Percentiles rank a stretch among this genome's conserved stretches.
Evolutionary conservation across 2,113 vertebrate genomes (phyloP).

Genomic region (Bos javanicus): DNA sequence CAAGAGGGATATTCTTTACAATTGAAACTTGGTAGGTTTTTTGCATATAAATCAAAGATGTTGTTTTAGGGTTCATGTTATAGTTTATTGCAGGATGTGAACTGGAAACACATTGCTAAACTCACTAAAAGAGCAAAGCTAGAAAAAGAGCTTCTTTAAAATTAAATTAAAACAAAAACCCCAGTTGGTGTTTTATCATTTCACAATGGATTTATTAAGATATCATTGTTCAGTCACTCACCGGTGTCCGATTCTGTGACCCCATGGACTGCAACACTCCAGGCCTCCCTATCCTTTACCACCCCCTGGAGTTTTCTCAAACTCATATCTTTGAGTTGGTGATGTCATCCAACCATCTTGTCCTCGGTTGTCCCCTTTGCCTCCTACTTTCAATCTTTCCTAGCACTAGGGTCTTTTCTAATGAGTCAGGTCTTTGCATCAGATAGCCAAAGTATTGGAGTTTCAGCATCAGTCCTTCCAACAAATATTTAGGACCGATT

Average conservation of each 20-base stretch:
- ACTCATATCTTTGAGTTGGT: not conserved
- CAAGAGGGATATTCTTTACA: not conserved
- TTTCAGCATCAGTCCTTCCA: not conserved
- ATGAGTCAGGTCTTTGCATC: not conserved
- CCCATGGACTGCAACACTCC: not conserved
- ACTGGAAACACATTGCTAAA: not conserved
- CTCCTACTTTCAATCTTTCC: not conserved
- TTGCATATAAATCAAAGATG: not conserved
- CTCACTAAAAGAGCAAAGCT: not conserved
- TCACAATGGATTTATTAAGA: not conserved
- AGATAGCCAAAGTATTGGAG: not conserved
- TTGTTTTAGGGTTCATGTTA: not conserved
- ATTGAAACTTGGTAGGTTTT: not conserved
- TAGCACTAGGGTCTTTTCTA: not conserved
- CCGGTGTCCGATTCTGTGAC: not conserved
- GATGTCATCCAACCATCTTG: not conserved
- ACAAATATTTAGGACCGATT: not conserved
- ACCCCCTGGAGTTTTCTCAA: not conserved
- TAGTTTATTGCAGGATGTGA: constrained; percentile 12
- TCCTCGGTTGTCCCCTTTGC: not conserved
- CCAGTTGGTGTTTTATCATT: not conserved
- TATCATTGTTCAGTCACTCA: not conserved
- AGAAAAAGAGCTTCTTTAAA: not conserved
- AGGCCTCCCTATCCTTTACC: not conserved
- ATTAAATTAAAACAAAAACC: not conserved